These are phyloP conservation scores for Thecocarcelia acutangulata DNA, from an alignment of 2,888 invertebrate species.

Conservation along the genomic window DNA sequence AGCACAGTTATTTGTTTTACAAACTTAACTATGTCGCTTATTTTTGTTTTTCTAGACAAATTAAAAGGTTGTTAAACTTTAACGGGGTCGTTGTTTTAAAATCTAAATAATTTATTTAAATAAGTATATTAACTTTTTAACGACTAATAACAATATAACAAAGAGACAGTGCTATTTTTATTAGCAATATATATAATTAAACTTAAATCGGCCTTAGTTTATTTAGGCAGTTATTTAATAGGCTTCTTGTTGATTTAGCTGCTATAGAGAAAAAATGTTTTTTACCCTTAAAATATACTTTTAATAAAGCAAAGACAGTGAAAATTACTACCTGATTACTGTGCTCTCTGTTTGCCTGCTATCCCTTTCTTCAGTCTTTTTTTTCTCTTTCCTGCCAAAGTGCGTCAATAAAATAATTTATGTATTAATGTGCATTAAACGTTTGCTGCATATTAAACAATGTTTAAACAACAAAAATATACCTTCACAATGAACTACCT, in stretches of 20 bases:
- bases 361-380: neutral
- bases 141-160: conserved; percentile 18
- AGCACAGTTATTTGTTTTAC: neutral
- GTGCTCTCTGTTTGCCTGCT: neutral
- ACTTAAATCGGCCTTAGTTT: neutral
- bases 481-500: too few relatives aligned
- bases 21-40: neutral
- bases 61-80: conserved; percentile 35
- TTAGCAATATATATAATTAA: neutral
- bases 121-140: conserved; percentile 12
- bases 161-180: neutral
- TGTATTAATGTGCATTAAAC: conserved; percentile 52
- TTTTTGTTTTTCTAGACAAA: conserved; percentile 2
- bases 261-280: too few relatives aligned
- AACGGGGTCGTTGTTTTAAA: conserved; percentile 19
- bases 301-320: too few relatives aligned
- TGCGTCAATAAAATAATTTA: conserved; percentile 52
- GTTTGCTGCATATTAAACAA: conserved; percentile 36
- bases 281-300: too few relatives aligned
- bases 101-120: neutral
- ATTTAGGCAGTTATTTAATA: too few relatives aligned
- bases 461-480: conserved; percentile 15
- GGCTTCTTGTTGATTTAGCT: too few relatives aligned
- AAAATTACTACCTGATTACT: too few relatives aligned
- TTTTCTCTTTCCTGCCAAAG: conserved; percentile 22